These are phyloP conservation scores for Neoniphon sammara DNA, from an alignment of 2,797 vertebrate genomes.

Conservation along the genomic window DNA sequence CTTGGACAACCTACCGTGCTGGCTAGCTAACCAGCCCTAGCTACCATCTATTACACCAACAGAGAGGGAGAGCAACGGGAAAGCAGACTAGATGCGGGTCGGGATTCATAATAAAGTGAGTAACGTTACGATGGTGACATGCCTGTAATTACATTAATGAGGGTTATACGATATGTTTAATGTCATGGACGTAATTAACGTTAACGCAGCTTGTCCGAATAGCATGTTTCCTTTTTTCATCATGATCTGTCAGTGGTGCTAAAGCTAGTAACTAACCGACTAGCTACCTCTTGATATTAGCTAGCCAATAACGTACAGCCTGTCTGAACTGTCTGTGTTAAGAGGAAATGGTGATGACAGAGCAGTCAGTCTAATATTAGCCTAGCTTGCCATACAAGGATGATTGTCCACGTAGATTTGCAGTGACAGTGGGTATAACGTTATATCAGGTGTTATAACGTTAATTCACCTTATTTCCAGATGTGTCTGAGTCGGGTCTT, in stretches of 20 bases:
- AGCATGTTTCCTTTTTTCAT: conserved; percentile 6
- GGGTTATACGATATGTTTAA: background rate
- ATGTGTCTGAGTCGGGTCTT: conserved; percentile 83
- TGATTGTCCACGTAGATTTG: no score
- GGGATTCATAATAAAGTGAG: conserved; percentile 64
- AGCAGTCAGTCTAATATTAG: no score
- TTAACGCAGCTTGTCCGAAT: background rate
- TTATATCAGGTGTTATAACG: background rate
- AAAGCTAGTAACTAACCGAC: conserved; percentile 61
- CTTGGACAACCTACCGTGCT: conserved; percentile 17
- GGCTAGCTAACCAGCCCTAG: conserved; percentile 23
- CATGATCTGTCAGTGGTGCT: conserved; percentile 54
- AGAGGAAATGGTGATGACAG: background rate
- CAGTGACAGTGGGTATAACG: no score
- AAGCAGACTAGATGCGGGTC: conserved; percentile 43
- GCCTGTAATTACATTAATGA: background rate
- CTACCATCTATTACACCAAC: conserved; percentile 34
- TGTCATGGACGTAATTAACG: background rate
- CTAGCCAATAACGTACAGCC: background rate
- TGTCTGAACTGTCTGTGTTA: no score
- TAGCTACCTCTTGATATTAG: conserved; percentile 42
- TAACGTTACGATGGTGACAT: conserved; percentile 25
- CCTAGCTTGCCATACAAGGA: no score
- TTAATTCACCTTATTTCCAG: conserved; percentile 75
- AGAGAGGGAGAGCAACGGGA: conserved; percentile 39